A percentile compares a stretch with the other conserved stretches of the same genome.
Conservation (phyloP, 2,113 vertebrate genomes). For the Rhegmatorhina hoffmannsi region DNA sequence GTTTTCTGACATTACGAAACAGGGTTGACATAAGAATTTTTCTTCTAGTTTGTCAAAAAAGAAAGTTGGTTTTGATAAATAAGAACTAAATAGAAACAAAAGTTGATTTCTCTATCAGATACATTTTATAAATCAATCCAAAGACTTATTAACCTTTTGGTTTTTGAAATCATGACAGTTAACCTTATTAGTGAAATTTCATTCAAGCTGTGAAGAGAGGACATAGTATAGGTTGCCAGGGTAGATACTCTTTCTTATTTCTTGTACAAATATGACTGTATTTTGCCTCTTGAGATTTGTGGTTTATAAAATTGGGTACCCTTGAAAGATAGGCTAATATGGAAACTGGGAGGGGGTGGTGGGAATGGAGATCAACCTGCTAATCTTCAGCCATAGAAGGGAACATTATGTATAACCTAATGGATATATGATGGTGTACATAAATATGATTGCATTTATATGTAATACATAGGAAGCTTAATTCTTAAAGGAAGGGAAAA, state of each 20-base stretch:
- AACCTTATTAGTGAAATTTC: background rate
- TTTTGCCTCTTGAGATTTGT: background rate
- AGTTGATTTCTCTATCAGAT: background rate
- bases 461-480: conserved; percentile 1
- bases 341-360: background rate
- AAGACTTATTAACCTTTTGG: background rate
- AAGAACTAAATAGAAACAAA: conserved; percentile 3
- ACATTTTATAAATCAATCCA: background rate
- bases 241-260: background rate
- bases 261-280: background rate
- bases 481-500: conserved; percentile 49
- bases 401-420: background rate
- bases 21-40: background rate
- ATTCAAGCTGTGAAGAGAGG: background rate
- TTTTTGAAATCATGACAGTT: background rate
- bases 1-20: background rate
- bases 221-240: background rate
- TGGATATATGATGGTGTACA: background rate
- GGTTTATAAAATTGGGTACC: background rate
- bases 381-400: conserved; percentile 29
- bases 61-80: background rate
- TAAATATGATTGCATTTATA: background rate
- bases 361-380: background rate
- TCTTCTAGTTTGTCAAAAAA: background rate
- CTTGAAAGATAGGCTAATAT: background rate